phyloP scores from a whole-genome alignment of 2,888 invertebrate genomes.

The Apotomis betuletana region DNA sequence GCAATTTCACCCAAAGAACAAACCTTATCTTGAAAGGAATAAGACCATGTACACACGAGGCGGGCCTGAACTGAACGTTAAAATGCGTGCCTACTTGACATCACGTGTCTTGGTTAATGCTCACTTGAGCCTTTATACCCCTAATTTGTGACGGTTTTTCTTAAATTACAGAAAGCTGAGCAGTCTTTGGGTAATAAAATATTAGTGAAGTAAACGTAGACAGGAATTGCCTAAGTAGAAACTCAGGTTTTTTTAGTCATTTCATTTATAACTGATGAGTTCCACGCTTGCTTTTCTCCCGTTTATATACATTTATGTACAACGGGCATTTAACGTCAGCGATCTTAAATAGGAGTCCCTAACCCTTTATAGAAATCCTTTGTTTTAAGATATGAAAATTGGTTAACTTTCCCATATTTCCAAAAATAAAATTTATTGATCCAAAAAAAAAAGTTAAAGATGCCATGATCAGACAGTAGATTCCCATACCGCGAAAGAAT shows the following conservation, averaged over 20 bases:
- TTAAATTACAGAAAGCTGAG: conserved; percentile 26
- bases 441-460: too few species aligned
- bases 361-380: too few species aligned
- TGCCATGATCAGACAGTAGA: too few species aligned
- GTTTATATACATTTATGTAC: not conserved
- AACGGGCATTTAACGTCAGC: too few species aligned
- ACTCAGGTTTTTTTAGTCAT: not conserved
- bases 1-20: conserved; percentile 54
- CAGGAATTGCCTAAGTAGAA: not conserved
- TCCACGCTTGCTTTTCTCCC: not conserved
- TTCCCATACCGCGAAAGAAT: too few species aligned
- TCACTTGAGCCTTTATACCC: conserved; percentile 27
- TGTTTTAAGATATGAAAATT: too few species aligned
- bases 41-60: conserved; percentile 9
- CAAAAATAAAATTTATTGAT: too few species aligned
- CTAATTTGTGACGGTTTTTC: conserved; percentile 18
- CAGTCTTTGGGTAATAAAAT: conserved; percentile 10
- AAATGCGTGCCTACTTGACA: conserved; percentile 32
- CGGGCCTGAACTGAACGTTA: conserved; percentile 19
- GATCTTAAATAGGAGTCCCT: too few species aligned
- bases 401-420: too few species aligned
- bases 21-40: conserved; percentile 18
- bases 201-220: conserved; percentile 10
- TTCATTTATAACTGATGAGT: not conserved
- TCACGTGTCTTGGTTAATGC: conserved; percentile 29